A percentile compares a stretch with the other conserved stretches of the same genome.
Evolutionary conservation across 1,140 invertebrate genomes (phyloP).

Genomic region (Drosophila persimilis): DNA sequence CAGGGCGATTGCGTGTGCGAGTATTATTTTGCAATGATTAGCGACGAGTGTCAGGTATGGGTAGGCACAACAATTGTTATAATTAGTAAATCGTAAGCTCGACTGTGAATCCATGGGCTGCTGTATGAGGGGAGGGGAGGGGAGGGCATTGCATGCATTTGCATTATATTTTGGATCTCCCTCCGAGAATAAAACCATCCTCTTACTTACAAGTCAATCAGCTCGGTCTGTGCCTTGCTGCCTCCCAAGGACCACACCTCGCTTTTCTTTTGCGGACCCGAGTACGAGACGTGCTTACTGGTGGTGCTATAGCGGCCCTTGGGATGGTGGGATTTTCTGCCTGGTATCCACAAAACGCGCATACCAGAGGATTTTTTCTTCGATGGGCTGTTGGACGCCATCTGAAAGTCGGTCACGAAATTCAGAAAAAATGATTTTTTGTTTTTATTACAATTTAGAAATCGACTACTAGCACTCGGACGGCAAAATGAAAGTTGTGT

Average conservation of each 20-base stretch:
- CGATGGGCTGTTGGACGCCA: slow-evolving; percentile 57
- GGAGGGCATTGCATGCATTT: too few species aligned
- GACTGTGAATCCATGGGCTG: too few species aligned
- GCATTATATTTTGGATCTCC: too few species aligned
- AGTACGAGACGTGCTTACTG: slow-evolving; percentile 67
- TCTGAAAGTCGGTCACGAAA: slow-evolving; percentile 61
- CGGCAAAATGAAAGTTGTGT: not conserved
- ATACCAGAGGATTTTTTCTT: slow-evolving; percentile 74
- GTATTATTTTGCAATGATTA: too few species aligned
- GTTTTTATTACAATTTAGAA: slow-evolving; percentile 3
- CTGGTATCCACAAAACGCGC: slow-evolving; percentile 79
- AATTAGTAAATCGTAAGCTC: too few species aligned
- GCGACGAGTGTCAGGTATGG: too few species aligned
- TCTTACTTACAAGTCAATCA: slow-evolving; percentile 74
- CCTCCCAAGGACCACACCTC: slow-evolving; percentile 79
- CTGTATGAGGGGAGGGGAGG: too few species aligned
- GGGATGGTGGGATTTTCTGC: slow-evolving; percentile 67
- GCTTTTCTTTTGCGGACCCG: slow-evolving; percentile 70
- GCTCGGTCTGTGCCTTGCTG: slow-evolving; percentile 69
- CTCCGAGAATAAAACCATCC: not conserved
- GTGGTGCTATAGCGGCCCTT: slow-evolving; percentile 71
- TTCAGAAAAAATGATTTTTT: slow-evolving; percentile 23
- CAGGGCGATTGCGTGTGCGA: not conserved
- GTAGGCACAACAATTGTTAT: too few species aligned
- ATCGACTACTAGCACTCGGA: slow-evolving; percentile 10